phyloP scores from a whole-genome alignment of 2,888 invertebrate genomes.

The Watsonalla binaria region DNA sequence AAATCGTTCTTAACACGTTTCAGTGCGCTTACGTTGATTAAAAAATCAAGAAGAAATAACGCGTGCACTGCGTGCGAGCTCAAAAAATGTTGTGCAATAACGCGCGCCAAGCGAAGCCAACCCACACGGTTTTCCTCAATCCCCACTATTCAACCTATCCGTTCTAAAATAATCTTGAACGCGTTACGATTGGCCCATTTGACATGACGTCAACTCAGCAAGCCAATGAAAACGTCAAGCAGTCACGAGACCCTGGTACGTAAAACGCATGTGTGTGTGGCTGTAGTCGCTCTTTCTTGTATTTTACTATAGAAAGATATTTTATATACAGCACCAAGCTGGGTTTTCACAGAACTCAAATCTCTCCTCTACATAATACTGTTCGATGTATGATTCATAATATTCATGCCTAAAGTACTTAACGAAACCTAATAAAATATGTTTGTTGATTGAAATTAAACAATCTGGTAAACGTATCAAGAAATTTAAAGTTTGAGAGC shows the following conservation, averaged over 20 bases:
- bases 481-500: no score
- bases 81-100: slow-evolving; percentile 70
- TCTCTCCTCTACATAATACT: no score
- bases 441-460: no score
- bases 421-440: no score
- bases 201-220: slow-evolving; percentile 55
- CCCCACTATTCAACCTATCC: slow-evolving; percentile 50
- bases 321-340: not conserved
- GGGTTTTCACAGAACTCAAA: not conserved
- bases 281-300: not conserved
- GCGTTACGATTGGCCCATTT: slow-evolving; percentile 42
- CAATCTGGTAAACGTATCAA: no score
- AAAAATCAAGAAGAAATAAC: slow-evolving; percentile 10
- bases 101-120: slow-evolving; percentile 22
- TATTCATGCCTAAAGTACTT: no score
- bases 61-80: slow-evolving; percentile 46
- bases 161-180: slow-evolving; percentile 65
- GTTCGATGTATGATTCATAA: no score
- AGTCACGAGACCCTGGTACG: slow-evolving; percentile 58
- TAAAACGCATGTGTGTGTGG: not conserved
- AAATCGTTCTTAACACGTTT: slow-evolving; percentile 5
- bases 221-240: slow-evolving; percentile 48
- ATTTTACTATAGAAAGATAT: not conserved
- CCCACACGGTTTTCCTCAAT: slow-evolving; percentile 58
- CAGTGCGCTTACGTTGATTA: slow-evolving; percentile 6